These are phyloP conservation scores for Propithecus deckenii DNA, from an alignment of 2,797 vertebrate species.

Conservation along the genomic window DNA sequence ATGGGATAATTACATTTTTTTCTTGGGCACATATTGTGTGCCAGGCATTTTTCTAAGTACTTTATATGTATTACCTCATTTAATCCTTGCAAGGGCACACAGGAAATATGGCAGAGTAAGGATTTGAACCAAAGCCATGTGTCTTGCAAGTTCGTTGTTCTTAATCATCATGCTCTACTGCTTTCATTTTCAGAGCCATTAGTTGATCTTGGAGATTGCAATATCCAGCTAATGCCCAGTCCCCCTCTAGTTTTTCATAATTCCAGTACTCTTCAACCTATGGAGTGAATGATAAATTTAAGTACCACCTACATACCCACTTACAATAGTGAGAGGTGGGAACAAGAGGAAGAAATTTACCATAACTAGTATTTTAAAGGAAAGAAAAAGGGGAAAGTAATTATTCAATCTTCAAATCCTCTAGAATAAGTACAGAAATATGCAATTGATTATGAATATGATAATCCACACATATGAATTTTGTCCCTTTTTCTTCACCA, in stretches of 20 bases:
- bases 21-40: neutral
- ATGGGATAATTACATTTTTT: neutral
- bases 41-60: neutral
- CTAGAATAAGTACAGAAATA: conserved; percentile 8
- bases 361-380: conserved; percentile 62
- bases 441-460: conserved; percentile 8
- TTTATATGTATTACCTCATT: neutral
- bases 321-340: conserved; percentile 62
- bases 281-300: conserved; percentile 56
- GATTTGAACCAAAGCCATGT: neutral
- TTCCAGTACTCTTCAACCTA: conserved; percentile 47
- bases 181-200: neutral
- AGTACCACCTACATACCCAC: conserved; percentile 51
- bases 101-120: neutral
- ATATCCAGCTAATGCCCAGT: neutral
- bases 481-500: neutral
- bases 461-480: neutral
- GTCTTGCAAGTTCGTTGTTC: neutral
- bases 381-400: conserved; percentile 14
- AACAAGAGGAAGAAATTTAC: conserved; percentile 60
- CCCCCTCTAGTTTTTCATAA: conserved; percentile 10
- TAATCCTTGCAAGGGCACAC: neutral
- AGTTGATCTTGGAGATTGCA: neutral
- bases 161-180: neutral
- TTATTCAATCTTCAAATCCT: conserved; percentile 37